Evolutionary conservation across 2,797 vertebrate species (phyloP), one percentile per base, ranked within the genome.

Genomic region (Amphiprion clarkii): DNA sequence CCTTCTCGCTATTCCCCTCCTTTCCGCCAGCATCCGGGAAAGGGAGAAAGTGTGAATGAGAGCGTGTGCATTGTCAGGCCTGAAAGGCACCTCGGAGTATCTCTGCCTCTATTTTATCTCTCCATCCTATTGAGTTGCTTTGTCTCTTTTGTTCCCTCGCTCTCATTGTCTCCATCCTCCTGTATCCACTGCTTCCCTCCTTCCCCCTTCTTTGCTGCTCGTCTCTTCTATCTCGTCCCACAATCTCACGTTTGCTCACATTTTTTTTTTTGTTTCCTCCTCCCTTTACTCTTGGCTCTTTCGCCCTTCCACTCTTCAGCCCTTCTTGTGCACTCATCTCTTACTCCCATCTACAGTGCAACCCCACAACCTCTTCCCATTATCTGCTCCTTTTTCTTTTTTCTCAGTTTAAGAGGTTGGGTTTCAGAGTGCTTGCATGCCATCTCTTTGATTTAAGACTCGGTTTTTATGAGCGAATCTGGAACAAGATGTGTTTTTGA

Each of bases 401-500:
- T 40, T 8, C 1, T 9, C 33, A 10, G 33, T 36, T 42, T 42
- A 12, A 42, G 40, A 42, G 40, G 40, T 42, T 42, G 11, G 40
- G 51, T 75, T 76, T 83, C 56, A 46, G 39, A 71, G 46, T 21
- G 16, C 65, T 75, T 74, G 29, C 51, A 55, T 71, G 67, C 78
- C 58, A 75, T 83, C 44, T 58, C 73, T 89, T 90, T 85, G 74
- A 82, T 86, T 81, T 74, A 46, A 59, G 76, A 7, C 44, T 61
- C 44, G n/a, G 17, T 25, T 74, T 54, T 86, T 82, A 55, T 68
- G 62, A 75, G 78, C 48, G 44, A 76, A 86, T 87, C 57, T 89
- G 75, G 76, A 87, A 82, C 79, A 84, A 70, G 59, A 72, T 80
- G 48, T 76, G 62, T 81, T 86, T 89, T 67, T 36, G 49, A 87